Conservation (phyloP, 1,140 invertebrate genomes). For the Conus betulinus region DNA sequence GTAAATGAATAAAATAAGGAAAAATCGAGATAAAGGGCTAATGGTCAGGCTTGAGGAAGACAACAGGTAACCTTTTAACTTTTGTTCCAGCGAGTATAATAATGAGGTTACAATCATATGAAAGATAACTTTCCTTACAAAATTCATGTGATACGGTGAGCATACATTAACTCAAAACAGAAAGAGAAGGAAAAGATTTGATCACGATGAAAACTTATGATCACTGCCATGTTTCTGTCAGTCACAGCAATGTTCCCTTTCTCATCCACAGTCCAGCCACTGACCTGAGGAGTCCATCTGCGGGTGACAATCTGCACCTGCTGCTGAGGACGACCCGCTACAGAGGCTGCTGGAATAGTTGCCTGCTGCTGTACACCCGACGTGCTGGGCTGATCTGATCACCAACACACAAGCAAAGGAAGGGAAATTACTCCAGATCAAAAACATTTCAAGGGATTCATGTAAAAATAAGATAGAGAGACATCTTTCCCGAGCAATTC, state of each 20-base stretch:
- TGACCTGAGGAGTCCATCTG: conserved; percentile 61
- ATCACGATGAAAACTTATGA: background rate
- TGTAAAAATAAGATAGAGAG: no score
- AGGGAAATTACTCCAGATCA: background rate
- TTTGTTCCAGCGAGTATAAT: no score
- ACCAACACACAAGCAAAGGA: background rate
- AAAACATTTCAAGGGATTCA: background rate
- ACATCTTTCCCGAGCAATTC: no score
- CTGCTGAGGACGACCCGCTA: conserved; percentile 64
- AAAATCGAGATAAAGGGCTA: no score
- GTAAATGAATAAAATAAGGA: no score
- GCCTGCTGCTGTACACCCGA: conserved; percentile 24
- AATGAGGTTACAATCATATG: no score
- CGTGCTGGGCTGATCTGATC: conserved; percentile 44
- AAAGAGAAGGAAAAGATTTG: background rate
- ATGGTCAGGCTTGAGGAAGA: no score
- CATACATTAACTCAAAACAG: background rate
- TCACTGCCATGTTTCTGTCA: background rate
- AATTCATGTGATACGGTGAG: no score
- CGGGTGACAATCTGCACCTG: conserved; percentile 72
- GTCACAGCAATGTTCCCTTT: background rate
- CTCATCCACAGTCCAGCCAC: background rate
- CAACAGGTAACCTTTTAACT: no score
- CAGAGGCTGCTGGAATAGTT: conserved; percentile 47
- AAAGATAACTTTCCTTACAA: no score